Evolutionary conservation across 2,888 invertebrate species (phyloP), one percentile per base, ranked within the genome.

Genomic region (Noctua janthe): DNA sequence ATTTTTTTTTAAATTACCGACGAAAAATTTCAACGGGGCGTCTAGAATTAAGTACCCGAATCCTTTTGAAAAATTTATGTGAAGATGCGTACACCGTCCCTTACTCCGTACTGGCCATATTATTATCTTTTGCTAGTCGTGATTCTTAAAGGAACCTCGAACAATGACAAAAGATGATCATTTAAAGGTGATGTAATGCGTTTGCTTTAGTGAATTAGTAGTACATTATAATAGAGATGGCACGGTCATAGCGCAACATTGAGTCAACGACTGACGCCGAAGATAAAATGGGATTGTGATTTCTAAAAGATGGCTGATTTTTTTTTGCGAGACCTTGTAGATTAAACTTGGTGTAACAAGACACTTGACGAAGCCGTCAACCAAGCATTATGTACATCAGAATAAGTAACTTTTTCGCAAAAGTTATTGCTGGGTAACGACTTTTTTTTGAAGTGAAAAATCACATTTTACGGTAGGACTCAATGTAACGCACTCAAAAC

Each of bases 171-270:
- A 71, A 54, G 67, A 43, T 70, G 13, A 80, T 73, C 17, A 76
- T 66, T 66, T 51, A 49, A 67, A 62, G 35, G 56, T 82, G 84
- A 84, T 80, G 84, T 66, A 84, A 82, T 84, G 17, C 49, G 20
- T 73, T 72, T 73, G 67, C 73, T 64, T 56, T 70, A 64, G 43
- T 64, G n/a, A 8, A 69, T 69, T 69, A 69, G 69, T 69, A 69
- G 15, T 69, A n/a, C 10, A 15, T 56, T 39, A 39, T 29, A 54
- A 78, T 62, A 64, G 64, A 80, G 80, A 84, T 29, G n/a, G 17
- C 69, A 73, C 39, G 43, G 69, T 73, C 84, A 23, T 35, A 39
- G 54, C 39, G 69, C 47, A 56, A 49, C 64, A 80, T 43, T 82
- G 73, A 73, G 35, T 82, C 82, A 84, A 80, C 80, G 29, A 62